phyloP scores from a whole-genome alignment of 2,113 vertebrate genomes.

The Oceanodroma tethys region DNA sequence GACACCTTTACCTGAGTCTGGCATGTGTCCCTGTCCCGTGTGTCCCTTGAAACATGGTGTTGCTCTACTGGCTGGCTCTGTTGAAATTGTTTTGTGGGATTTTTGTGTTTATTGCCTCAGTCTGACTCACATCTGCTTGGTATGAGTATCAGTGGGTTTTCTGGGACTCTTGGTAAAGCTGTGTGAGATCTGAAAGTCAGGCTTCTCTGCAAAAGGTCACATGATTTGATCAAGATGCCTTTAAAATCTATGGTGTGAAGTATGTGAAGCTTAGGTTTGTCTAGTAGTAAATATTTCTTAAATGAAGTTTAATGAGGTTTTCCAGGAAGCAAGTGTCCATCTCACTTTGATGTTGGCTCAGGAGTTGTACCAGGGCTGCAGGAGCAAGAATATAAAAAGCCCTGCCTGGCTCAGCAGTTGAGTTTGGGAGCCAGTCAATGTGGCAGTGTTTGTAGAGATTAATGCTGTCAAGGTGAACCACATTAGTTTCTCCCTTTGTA shows the following conservation, averaged over 20 bases:
- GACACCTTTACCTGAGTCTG: neutral
- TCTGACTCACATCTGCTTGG: neutral
- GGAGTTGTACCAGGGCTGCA: neutral
- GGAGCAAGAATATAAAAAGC: neutral
- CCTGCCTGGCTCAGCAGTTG: neutral
- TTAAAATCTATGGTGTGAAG: neutral
- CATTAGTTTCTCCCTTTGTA: neutral
- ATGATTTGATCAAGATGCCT: neutral
- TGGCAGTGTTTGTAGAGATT: neutral
- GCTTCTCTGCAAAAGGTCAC: neutral
- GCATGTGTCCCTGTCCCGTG: neutral
- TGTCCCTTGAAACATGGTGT: neutral
- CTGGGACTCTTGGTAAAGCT: neutral
- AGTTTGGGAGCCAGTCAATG: neutral
- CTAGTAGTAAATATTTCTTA: neutral
- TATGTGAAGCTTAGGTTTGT: neutral
- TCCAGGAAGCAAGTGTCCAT: neutral
- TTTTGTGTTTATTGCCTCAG: neutral
- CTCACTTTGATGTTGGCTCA: neutral
- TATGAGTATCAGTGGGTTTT: neutral
- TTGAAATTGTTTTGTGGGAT: neutral
- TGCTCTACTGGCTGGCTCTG: neutral
- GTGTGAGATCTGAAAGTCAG: neutral
- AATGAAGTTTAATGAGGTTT: neutral
- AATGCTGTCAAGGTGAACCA: rapidly evolving